Percentiles rank a stretch among this genome's conserved stretches.
phyloP scores from a whole-genome alignment of 2,797 vertebrate species.

The Podarcis siculus region DNA sequence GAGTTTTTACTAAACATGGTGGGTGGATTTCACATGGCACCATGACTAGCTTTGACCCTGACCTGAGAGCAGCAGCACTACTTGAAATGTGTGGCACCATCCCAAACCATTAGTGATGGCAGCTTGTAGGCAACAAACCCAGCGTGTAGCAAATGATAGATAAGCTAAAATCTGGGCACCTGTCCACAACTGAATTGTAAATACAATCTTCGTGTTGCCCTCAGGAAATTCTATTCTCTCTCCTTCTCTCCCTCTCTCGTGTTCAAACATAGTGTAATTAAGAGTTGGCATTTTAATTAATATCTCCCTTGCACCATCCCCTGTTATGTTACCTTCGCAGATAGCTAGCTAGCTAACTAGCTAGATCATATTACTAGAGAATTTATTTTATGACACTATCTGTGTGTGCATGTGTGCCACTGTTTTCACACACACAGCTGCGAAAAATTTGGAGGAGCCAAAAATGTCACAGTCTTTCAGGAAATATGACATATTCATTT shows the following conservation, averaged over 20 bases:
- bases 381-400: background rate
- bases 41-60: slow-evolving; percentile 49
- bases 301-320: slow-evolving; percentile 11
- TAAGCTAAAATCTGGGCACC: slow-evolving; percentile 55
- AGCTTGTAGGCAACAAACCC: slow-evolving; percentile 58
- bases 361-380: slow-evolving; percentile 1
- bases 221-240: slow-evolving; percentile 52
- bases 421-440: background rate
- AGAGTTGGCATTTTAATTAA: slow-evolving; percentile 53
- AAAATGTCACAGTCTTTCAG: background rate
- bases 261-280: slow-evolving; percentile 55
- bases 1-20: slow-evolving; percentile 43
- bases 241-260: slow-evolving; percentile 43
- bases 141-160: slow-evolving; percentile 65
- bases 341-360: slow-evolving; percentile 31
- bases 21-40: slow-evolving; percentile 16
- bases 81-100: slow-evolving; percentile 51
- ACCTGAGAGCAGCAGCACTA: slow-evolving; percentile 43
- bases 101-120: slow-evolving; percentile 66
- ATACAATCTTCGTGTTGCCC: slow-evolving; percentile 51
- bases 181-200: slow-evolving; percentile 60
- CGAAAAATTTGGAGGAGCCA: background rate
- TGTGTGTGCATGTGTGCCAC: background rate
- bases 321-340: slow-evolving; percentile 28
- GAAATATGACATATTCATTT: background rate